These are phyloP conservation scores for Poecilia picta DNA, from an alignment of 2,797 vertebrate genomes.

Conservation along the genomic window DNA sequence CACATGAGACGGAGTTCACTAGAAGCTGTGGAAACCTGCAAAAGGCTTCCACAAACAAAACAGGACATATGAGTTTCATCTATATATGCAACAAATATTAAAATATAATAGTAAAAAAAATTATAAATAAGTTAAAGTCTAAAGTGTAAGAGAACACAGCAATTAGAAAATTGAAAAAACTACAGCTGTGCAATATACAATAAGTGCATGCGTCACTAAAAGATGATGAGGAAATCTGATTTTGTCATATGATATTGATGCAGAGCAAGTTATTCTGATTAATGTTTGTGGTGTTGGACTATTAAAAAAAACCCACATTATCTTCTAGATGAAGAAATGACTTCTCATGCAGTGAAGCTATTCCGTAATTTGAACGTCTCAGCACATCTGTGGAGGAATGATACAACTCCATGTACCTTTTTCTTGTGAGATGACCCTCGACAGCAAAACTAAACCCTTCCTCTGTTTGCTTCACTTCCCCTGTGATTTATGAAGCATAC, in stretches of 20 bases:
- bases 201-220: not conserved
- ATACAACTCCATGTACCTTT: conserved; percentile 37
- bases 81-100: not conserved
- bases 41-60: not conserved
- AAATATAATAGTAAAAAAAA: not conserved
- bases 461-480: conserved; percentile 36
- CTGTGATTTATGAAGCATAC: conserved; percentile 48
- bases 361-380: conserved; percentile 7
- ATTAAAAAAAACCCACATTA: conserved; percentile 2
- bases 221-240: not conserved
- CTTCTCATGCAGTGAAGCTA: conserved; percentile 35
- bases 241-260: not conserved
- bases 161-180: not conserved
- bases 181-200: not conserved
- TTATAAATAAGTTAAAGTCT: not conserved
- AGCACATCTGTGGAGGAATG: conserved; percentile 39
- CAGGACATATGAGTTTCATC: not conserved
- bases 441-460: conserved; percentile 35
- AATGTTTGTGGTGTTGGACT: conserved; percentile 1
- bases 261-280: not conserved
- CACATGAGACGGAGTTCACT: not conserved
- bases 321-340: conserved; percentile 36
- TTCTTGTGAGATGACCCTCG: conserved; percentile 42
- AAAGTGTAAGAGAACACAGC: not conserved
- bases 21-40: not conserved